Base-by-base conservation (phyloP, 2,113 vertebrate genomes). In the Pristiophorus japonicus region DNA sequence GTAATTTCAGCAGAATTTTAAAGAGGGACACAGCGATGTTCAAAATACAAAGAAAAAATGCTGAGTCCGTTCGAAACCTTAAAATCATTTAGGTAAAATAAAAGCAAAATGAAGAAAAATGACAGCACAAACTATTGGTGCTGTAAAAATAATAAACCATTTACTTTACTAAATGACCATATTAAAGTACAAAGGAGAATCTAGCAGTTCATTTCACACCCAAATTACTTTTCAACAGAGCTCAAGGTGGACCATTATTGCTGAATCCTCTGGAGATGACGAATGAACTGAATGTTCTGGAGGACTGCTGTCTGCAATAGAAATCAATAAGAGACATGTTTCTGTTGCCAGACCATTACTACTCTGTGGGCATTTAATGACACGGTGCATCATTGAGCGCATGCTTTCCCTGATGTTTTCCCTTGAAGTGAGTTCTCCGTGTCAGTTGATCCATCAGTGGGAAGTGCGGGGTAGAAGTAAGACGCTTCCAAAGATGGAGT, bases 241-340 rank as follows among this genome's bases (percentile, higher is more conserved):
- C n/a, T 92, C 34, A 81, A 81, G 38, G 78, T 81, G 78, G 7
- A 38, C 18, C 38, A 92, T 92, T 92, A 92, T 16, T 92, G 18
- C 63, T 92, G 34, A 92, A 92, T 92, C 16, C n/a, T 63, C 59
- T 92, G 59, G 59, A 63, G 59, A 65, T 65, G 59, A 92, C 34
- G n/a, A 63, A 92, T 38, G 34, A 63, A 92, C 11, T 63, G n/a
- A 63, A 59, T 92, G 18, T 92, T 92, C 88, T 38, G 59, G 59
- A 92, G 16, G 88, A 38, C 55, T 63, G 88, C 59, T 65, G 87
- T 63, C 59, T 92, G 88, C 59, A 63, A 10, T 22, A 38, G 59
- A 63, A 92, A 92, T 92, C 88, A 92, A 63, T 92, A 38, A 63
- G 88, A 63, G 55, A 42, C 88, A 63, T 38, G 59, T 92, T 92